A percentile compares a stretch with the other conserved stretches of the same genome.
Conservation (phyloP, 2,113 vertebrate genomes). For the Dendrocopos noguchii region DNA sequence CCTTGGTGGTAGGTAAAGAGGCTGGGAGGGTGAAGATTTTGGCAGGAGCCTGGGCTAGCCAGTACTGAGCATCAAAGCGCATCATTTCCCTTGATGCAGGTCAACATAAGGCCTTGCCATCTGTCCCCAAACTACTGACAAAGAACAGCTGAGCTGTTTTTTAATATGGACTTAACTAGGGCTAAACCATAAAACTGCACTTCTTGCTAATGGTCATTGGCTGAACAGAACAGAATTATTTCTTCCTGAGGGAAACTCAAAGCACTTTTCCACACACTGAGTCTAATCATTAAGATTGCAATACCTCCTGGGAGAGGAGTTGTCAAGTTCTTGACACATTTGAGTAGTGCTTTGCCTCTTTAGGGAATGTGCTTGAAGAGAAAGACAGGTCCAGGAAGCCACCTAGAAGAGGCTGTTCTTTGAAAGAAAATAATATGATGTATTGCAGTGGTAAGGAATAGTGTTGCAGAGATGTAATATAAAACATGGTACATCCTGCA, state of each 20-base stretch:
- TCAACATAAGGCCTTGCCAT: background rate
- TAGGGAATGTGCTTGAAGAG: background rate
- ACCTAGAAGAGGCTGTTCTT: background rate
- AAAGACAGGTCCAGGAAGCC: background rate
- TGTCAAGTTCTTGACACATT: background rate
- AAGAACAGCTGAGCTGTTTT: background rate
- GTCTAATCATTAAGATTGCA: background rate
- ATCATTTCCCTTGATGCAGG: background rate
- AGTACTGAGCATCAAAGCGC: background rate
- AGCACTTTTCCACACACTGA: background rate
- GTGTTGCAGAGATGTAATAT: background rate
- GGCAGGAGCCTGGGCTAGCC: background rate
- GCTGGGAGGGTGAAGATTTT: background rate
- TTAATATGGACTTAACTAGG: background rate
- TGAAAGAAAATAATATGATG: background rate
- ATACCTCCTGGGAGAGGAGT: background rate
- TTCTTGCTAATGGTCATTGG: background rate
- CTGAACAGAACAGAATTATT: background rate
- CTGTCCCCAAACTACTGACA: background rate
- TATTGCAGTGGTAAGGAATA: background rate
- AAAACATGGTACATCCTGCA: background rate
- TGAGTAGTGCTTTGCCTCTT: background rate
- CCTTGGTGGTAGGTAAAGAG: background rate
- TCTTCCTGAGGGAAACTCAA: background rate
- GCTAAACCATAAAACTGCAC: background rate